Conservation (phyloP, 2,797 vertebrate species). For the Labroides dimidiatus region DNA sequence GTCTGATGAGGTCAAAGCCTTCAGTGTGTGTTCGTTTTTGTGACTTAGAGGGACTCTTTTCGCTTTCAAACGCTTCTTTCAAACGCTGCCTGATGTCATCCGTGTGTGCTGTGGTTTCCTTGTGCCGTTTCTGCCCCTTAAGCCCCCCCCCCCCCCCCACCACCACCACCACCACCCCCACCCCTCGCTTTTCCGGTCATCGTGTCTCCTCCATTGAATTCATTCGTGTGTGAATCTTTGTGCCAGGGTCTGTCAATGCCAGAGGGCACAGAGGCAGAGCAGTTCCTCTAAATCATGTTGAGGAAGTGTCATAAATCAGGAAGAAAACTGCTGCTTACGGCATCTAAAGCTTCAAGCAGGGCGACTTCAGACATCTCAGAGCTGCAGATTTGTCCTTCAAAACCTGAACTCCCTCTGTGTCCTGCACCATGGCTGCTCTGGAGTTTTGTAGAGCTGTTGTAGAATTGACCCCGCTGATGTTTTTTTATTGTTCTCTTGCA, state of each 20-base stretch:
- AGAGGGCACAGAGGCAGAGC: conserved; percentile 71
- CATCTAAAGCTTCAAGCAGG: neutral
- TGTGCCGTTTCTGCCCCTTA: conserved; percentile 36
- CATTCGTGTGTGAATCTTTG: conserved; percentile 42
- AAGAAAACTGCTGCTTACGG: conserved; percentile 7
- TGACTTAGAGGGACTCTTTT: conserved; percentile 45
- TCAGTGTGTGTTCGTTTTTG: conserved; percentile 45
- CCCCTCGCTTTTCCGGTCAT: conserved; percentile 53
- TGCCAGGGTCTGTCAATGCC: conserved; percentile 31
- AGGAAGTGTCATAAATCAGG: neutral
- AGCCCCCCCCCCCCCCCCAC: conserved; percentile 29
- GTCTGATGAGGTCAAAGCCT: too few species aligned
- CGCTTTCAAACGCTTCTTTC: conserved; percentile 55
- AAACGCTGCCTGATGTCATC: conserved; percentile 66
- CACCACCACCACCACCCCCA: too few species aligned
- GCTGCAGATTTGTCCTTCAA: conserved; percentile 9
- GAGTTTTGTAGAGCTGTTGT: conserved; percentile 8
- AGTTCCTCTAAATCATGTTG: neutral
- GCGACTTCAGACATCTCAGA: neutral
- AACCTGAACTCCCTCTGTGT: conserved; percentile 59
- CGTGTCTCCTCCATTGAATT: conserved; percentile 28
- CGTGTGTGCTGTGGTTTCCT: conserved; percentile 68
- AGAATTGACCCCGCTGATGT: conserved; percentile 37
- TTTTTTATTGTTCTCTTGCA: conserved; percentile 70
- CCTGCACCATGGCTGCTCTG: conserved; percentile 51